A percentile compares a stretch with the other conserved stretches of the same genome.
phyloP scores from a whole-genome alignment of 2,797 vertebrate species.

The Myiothlypis chrysogaster region DNA sequence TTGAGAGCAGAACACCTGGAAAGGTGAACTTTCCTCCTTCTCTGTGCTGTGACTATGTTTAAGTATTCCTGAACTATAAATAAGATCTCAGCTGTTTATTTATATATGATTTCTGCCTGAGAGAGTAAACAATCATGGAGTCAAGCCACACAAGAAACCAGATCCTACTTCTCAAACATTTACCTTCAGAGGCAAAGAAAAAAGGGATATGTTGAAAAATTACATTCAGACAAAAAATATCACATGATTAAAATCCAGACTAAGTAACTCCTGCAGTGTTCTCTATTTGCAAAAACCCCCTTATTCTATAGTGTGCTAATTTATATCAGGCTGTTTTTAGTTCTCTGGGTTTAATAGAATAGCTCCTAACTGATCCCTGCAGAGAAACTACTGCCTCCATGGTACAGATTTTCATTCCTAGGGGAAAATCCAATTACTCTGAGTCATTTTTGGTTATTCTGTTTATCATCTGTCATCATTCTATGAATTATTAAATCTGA shows the following conservation, averaged over 20 bases:
- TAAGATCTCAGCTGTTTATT: neutral
- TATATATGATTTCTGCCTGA: neutral
- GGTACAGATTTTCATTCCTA: neutral
- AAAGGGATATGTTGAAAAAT: neutral
- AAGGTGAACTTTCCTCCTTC: neutral
- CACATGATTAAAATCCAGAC: neutral
- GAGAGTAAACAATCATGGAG: neutral
- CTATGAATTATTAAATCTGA: neutral
- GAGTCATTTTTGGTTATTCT: neutral
- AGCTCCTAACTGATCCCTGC: neutral
- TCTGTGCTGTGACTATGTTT: neutral
- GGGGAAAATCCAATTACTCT: neutral
- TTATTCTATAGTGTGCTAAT: neutral
- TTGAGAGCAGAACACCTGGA: neutral
- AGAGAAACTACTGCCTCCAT: neutral
- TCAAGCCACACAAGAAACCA: neutral
- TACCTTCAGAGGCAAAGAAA: neutral
- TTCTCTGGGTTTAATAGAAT: neutral
- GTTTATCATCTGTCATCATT: neutral
- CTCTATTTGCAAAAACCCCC: neutral
- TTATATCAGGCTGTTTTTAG: neutral
- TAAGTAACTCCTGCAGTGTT: neutral
- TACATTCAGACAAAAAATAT: neutral
- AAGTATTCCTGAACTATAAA: neutral
- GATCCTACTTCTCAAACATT: neutral